Evolutionary conservation across 2,888 invertebrate species (phyloP).

Genomic region (Lochmaea crataegi): DNA sequence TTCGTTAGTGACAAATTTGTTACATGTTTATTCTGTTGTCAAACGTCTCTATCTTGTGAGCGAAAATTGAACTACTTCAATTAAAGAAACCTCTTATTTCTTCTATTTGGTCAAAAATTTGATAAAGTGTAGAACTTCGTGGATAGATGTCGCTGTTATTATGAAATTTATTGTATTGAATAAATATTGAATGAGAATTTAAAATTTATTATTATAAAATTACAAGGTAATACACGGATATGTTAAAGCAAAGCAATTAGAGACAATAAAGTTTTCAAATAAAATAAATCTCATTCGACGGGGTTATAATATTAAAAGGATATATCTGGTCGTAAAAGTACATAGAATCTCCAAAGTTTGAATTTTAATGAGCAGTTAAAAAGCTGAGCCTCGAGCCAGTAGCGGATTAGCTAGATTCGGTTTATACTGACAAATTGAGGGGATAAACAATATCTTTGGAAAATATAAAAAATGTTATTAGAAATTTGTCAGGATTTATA

Average conservation of each 20-base stretch:
- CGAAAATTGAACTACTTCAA: not conserved
- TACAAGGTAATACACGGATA: slow-evolving; percentile 41
- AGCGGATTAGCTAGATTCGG: not conserved
- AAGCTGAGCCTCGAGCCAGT: slow-evolving; percentile 53
- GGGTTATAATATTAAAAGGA: slow-evolving; percentile 60
- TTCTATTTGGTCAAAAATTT: too few relatives aligned
- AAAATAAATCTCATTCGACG: slow-evolving; percentile 22
- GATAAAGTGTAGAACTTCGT: not conserved
- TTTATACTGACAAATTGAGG: too few relatives aligned
- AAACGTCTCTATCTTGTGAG: too few relatives aligned
- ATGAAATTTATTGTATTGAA: not conserved
- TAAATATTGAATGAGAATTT: not conserved
- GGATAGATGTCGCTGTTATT: not conserved
- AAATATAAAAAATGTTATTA: too few relatives aligned
- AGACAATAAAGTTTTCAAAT: too few relatives aligned
- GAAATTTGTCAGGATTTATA: too few relatives aligned
- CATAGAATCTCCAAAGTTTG: slow-evolving; percentile 60
- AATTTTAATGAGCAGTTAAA: slow-evolving; percentile 66
- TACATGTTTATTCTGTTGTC: too few relatives aligned
- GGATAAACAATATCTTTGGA: too few relatives aligned
- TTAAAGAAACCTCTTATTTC: not conserved
- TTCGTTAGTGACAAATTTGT: too few relatives aligned
- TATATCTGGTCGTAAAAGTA: slow-evolving; percentile 56
- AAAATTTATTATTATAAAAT: not conserved
- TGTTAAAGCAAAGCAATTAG: too few relatives aligned